A percentile compares a stretch with the other conserved stretches of the same genome.
Evolutionary conservation across 1,140 invertebrate genomes (phyloP).

Genomic region (honey bee (Apis mellifera)): Amel_HAv3.1 CM009940.2:875001-875500

Average conservation of each 20-base stretch:
- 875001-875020: conserved; percentile 44
- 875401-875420: too few relatives aligned
- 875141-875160: conserved; percentile 62
- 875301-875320: too few relatives aligned
- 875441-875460: too few relatives aligned
- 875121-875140: conserved; percentile 58
- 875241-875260: conserved; percentile 3
- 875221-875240: not conserved
- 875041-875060: conserved; percentile 59
- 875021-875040: conserved; percentile 42
- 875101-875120: conserved; percentile 56
- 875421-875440: too few relatives aligned
- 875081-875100: conserved; percentile 9
- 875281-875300: too few relatives aligned
- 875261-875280: not conserved
- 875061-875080: conserved; percentile 43
- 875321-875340: too few relatives aligned
- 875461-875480: too few relatives aligned
- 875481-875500: too few relatives aligned
- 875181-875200: conserved; percentile 29
- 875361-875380: too few relatives aligned
- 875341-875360: too few relatives aligned
- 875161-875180: conserved; percentile 9
- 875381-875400: too few relatives aligned
- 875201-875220: not conserved